These are phyloP conservation scores for Lanius collurio DNA, from an alignment of 2,113 vertebrate genomes.

Conservation along the genomic window DNA sequence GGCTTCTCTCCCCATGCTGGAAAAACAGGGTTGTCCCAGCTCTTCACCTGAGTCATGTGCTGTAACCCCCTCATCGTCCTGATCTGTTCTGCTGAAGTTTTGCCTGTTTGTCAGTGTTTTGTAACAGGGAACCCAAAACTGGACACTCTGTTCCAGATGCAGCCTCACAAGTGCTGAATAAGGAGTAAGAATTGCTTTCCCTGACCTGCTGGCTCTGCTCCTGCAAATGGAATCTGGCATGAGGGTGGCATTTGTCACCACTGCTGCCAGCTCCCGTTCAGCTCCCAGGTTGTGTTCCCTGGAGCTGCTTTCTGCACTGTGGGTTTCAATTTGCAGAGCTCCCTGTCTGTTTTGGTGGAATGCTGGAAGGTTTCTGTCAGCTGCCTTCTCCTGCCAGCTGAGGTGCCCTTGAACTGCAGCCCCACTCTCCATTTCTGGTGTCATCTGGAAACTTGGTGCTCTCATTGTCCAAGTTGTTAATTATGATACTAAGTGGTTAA, in stretches of 20 bases:
- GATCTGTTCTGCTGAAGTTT: not conserved
- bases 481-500: not conserved
- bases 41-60: not conserved
- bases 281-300: not conserved
- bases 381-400: not conserved
- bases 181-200: not conserved
- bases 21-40: not conserved
- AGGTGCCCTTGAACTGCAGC: accelerated
- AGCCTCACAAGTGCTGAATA: not conserved
- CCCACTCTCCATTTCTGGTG: not conserved
- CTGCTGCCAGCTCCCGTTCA: accelerated
- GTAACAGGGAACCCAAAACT: not conserved
- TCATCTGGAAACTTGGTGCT: not conserved
- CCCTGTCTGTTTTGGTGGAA: not conserved
- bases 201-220: not conserved
- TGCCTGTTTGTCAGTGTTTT: not conserved
- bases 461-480: not conserved
- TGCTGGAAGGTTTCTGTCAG: not conserved
- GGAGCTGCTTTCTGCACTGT: not conserved
- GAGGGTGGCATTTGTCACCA: not conserved
- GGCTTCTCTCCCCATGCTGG: not conserved
- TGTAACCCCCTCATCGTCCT: not conserved
- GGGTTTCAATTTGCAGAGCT: not conserved
- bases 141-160: not conserved
- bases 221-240: accelerated